Evolutionary conservation across 1,140 invertebrate genomes (phyloP).

Genomic region (Sitodiplosis mosellana): DNA sequence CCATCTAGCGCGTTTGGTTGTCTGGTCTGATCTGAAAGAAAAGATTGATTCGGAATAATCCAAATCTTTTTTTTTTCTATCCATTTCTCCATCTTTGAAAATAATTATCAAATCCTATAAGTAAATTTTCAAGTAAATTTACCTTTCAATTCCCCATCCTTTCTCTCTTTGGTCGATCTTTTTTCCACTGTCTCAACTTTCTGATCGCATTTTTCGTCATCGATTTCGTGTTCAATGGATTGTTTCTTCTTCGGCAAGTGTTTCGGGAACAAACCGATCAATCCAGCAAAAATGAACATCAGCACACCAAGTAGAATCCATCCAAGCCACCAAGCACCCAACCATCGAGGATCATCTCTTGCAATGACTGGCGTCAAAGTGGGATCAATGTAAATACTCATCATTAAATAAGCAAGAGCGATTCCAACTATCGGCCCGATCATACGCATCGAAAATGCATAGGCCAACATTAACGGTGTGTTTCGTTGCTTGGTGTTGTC

Average conservation of each 20-base stretch:
- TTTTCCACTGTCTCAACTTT: neutral
- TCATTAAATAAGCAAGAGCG: slow-evolving; percentile 30
- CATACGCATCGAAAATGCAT: slow-evolving; percentile 12
- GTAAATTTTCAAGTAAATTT: no score
- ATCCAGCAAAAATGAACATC: slow-evolving; percentile 34
- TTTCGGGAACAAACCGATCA: slow-evolving; percentile 39
- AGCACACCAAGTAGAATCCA: slow-evolving; percentile 38
- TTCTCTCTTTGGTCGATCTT: neutral
- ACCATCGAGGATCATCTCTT: slow-evolving; percentile 40
- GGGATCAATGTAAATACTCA: slow-evolving; percentile 44
- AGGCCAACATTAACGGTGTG: slow-evolving; percentile 33
- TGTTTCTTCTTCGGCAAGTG: slow-evolving; percentile 24
- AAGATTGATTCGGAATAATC: no score
- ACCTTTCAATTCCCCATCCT: neutral
- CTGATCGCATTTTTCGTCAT: neutral
- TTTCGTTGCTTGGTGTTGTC: slow-evolving; percentile 41
- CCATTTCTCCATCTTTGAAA: no score
- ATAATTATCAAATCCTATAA: no score
- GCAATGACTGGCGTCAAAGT: slow-evolving; percentile 38
- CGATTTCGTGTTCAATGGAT: neutral
- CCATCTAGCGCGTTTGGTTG: no score
- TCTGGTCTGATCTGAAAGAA: no score
- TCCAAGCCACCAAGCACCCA: slow-evolving; percentile 51
- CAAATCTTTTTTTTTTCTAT: no score
- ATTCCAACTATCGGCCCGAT: slow-evolving; percentile 20